Evolutionary conservation across 2,113 vertebrate genomes (phyloP).

Genomic region (Rhinoderma darwinii): DNA sequence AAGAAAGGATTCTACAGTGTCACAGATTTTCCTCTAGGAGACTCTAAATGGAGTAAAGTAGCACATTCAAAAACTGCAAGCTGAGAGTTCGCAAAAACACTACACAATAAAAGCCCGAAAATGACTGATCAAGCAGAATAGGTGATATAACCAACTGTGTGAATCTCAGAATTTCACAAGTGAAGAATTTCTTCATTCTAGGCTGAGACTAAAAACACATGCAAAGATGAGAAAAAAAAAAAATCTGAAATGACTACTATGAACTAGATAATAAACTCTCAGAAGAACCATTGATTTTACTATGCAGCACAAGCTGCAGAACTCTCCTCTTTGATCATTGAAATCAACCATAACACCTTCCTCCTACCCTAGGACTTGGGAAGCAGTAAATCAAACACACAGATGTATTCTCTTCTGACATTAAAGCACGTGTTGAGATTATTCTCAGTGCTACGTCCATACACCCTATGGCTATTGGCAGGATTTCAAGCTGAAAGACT

Average conservation of each 20-base stretch:
- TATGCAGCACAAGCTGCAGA: slow-evolving; percentile 29
- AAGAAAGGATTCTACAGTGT: slow-evolving; percentile 15
- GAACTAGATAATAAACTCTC: slow-evolving; percentile 20
- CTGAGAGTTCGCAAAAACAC: slow-evolving; percentile 8
- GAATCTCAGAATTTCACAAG: background rate
- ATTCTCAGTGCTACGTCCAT: slow-evolving; percentile 37
- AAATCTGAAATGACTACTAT: slow-evolving; percentile 28
- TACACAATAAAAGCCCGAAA: slow-evolving; percentile 18
- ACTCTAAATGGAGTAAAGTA: slow-evolving; percentile 4
- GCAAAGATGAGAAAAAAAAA: slow-evolving; percentile 32
- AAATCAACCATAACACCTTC: slow-evolving; percentile 53
- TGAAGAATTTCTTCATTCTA: slow-evolving; percentile 18
- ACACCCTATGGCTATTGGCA: slow-evolving; percentile 44
- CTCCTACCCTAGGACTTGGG: slow-evolving; percentile 38
- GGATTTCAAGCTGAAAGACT: slow-evolving; percentile 31
- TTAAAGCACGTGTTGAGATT: slow-evolving; percentile 37
- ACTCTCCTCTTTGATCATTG: slow-evolving; percentile 42
- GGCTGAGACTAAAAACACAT: slow-evolving; percentile 30
- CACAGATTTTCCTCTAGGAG: background rate
- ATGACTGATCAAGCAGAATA: slow-evolving; percentile 30
- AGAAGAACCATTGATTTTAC: slow-evolving; percentile 35
- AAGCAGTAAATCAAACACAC: slow-evolving; percentile 43
- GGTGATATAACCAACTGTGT: slow-evolving; percentile 22
- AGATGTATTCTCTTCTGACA: slow-evolving; percentile 52
- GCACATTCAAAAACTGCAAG: slow-evolving; percentile 23